Evolutionary conservation across 2,888 invertebrate species (phyloP), one percentile per base, ranked within the genome.

Genomic region (Invenusta paracnida): DNA sequence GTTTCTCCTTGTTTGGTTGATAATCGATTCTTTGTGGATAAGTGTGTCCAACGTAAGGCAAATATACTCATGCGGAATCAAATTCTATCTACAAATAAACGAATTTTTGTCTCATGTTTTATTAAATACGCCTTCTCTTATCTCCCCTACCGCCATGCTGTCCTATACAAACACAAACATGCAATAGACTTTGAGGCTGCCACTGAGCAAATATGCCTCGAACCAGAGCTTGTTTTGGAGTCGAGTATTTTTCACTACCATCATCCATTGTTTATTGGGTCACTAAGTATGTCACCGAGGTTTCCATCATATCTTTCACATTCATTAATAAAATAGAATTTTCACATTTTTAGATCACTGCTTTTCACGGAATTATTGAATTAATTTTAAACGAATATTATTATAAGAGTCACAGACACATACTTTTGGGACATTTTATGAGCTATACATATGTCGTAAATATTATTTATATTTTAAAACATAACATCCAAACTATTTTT

Each of bases 161-260:
- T 17, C 11, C 48, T 17, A 48, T 48, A 11, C 17, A 48, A 5
- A 48, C 48, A 48, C 48, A 5, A n/a, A n/a, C n/a, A n/a, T n/a
- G n/a, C n/a, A n/a, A n/a, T 48, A 73, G 73, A 73, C 11, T 73
- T 73, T 23, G 73, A 73, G 27, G 11, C 73, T 13, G 25, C 27
- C 2, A 5, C 23, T 23, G 11, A 73, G 2, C 23, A 13, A 13
- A 13, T 13, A 23, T 73, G 5, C 23, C 11, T 13, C 11, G 2
- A 73, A 73, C 23, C 17, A n/a, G 73, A 5, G 73, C 23, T 73
- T 73, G 73, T 73, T n/a, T 73, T 73, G 73, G 73, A 73, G 73
- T 73, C 73, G 17, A 2, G 2, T 23, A 5, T 73, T 13, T 73
- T 73, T 23, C 27, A 73, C 27, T 73, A 5, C 23, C 73, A 73